These are phyloP conservation scores for Okamejei kenojei DNA, from an alignment of 2,797 vertebrate genomes.

Conservation along the genomic window DNA sequence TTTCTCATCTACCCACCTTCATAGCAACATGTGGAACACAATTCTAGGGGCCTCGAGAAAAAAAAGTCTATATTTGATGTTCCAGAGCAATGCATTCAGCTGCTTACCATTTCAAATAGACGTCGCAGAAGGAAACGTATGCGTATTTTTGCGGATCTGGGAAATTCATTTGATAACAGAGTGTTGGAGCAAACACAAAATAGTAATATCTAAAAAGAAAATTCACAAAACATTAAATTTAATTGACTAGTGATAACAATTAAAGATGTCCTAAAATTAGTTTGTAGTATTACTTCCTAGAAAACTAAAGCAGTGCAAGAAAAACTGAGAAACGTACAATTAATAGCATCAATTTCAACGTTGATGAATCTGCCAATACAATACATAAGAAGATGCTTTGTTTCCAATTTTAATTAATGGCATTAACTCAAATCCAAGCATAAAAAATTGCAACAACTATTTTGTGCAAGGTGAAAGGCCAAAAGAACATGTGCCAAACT, in stretches of 20 bases:
- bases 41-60: not conserved
- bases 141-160: slow-evolving; percentile 42
- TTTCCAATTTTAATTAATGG: not conserved
- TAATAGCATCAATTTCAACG: too few species aligned
- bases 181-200: slow-evolving; percentile 48
- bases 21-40: not conserved
- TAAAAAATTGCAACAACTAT: not conserved
- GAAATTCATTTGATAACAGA: slow-evolving; percentile 51
- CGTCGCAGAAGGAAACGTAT: slow-evolving; percentile 47
- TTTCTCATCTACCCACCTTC: not conserved
- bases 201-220: slow-evolving; percentile 45
- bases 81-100: not conserved
- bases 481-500: not conserved
- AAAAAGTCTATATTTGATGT: not conserved
- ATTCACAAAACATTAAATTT: slow-evolving; percentile 39
- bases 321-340: not conserved
- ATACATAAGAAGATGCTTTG: not conserved
- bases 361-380: not conserved
- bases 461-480: not conserved
- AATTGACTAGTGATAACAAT: not conserved
- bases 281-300: not conserved
- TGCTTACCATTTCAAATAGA: slow-evolving; percentile 50
- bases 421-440: not conserved
- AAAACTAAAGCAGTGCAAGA: not conserved
- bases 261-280: not conserved